Evolutionary conservation across 1,140 invertebrate species (phyloP), one percentile per base, ranked within the genome.

Genomic region (Laodelphax striatellus): DNA sequence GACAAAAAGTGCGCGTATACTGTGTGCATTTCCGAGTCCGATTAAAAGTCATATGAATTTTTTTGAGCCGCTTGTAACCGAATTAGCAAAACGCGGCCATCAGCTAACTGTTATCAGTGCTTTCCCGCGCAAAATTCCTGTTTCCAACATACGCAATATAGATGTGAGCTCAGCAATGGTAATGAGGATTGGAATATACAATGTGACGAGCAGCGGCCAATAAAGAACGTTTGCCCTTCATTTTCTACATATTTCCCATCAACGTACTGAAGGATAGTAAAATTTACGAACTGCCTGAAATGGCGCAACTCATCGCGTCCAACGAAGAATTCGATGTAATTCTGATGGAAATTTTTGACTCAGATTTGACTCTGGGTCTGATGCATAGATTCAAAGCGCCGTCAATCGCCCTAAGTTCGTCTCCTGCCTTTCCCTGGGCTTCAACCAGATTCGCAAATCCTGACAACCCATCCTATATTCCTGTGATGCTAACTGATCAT

Each of bases 361-460:
- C 57, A 4, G 67, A 70, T 41, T 63, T 67, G 28, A 62, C 66
- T 50, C 44, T 67, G 3, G 58, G 57, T 13, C 62, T 68, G 17
- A 64, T 62, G 8, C 55, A 68, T 52, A 62, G 52, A 44, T 76
- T 84, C 19, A 72, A 81, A 57, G 79, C 79, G 5, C 85, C 84
- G 0, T 75, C 81, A 8, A 79, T 88, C 1, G 71, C 75, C 0
- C 62, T 80, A 5, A 76, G 74, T 59, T 79, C 81, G 5, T 76
- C 77, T 55, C 71, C 76, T 13, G 59, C 80, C 17, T 78, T 84
- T 75, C 74, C 81, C n/a, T 86, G 80, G 80, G 75, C 79, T 58
- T 76, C 76, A 43, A 69, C 73, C 11, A 70, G 76, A 43, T 34
- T 61, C 34, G 64, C 58, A 1, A 44, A 55, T 17, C 61, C 60